A percentile compares a stretch with the other conserved stretches of the same genome.
Conservation (phyloP, 2,888 invertebrate species). For the Cynaeus angustus region DNA sequence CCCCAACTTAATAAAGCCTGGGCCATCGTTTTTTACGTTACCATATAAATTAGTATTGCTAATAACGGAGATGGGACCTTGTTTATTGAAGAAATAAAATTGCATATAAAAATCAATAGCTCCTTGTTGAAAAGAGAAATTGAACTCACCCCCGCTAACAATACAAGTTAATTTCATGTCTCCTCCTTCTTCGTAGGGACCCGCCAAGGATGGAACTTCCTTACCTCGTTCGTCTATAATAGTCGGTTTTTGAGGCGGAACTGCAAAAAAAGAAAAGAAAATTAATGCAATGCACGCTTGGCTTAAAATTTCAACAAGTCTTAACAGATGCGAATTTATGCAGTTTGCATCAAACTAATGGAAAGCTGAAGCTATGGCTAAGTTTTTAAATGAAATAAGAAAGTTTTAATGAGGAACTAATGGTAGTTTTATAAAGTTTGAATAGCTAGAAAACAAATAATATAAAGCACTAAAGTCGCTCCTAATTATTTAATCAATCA, state of each 20-base stretch:
- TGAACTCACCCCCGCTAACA: conserved; percentile 82
- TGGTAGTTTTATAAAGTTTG: conserved; percentile 26
- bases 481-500: not conserved
- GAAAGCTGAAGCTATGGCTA: conserved; percentile 9
- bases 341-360: conserved; percentile 25
- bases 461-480: not conserved
- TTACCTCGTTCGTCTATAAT: conserved; percentile 82
- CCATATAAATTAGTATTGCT: conserved; percentile 30
- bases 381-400: conserved; percentile 21
- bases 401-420: conserved; percentile 42
- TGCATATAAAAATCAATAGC: conserved; percentile 19
- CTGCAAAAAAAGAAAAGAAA: conserved; percentile 71
- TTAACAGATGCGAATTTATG: conserved; percentile 18
- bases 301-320: conserved; percentile 6
- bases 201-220: conserved; percentile 78
- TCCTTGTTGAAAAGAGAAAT: conserved; percentile 19
- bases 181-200: conserved; percentile 83
- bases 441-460: not conserved
- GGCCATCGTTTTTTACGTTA: conserved; percentile 23
- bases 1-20: conserved; percentile 27
- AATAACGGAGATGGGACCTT: conserved; percentile 8
- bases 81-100: no score
- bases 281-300: conserved; percentile 12
- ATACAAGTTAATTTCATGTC: conserved; percentile 83
- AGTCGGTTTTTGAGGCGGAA: conserved; percentile 82